Percentiles rank a stretch among this genome's conserved stretches.
Conservation (phyloP, 1,140 invertebrate species). For the Eumaeus atala region DNA sequence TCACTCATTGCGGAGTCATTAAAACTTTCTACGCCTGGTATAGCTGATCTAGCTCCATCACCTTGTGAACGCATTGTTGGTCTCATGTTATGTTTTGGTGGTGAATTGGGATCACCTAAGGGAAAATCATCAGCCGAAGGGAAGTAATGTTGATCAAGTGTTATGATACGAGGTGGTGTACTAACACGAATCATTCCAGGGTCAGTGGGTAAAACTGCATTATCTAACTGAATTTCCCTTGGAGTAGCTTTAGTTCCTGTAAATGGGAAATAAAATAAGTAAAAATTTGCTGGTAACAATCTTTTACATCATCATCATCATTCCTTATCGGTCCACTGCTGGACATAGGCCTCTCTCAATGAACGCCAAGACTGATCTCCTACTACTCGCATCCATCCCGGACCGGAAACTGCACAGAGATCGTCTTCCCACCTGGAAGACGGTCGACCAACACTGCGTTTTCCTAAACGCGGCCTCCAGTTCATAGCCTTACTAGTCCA, state of each 20-base stretch:
- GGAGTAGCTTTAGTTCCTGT: constrained; percentile 85
- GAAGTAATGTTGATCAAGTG: constrained; percentile 86
- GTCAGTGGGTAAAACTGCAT: constrained; percentile 83
- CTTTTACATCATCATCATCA: too few relatives aligned
- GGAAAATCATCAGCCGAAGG: constrained; percentile 80
- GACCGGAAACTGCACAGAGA: too few relatives aligned
- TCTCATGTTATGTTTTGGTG: constrained; percentile 41
- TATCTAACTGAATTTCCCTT: constrained; percentile 88
- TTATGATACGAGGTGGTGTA: constrained; percentile 87
- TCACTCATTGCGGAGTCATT: constrained; percentile 67
- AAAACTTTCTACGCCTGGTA: constrained; percentile 48
- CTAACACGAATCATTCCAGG: constrained; percentile 83
- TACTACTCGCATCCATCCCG: too few relatives aligned
- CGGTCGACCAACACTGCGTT: too few relatives aligned
- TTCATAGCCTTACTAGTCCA: too few relatives aligned
- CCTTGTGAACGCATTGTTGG: constrained; percentile 41
- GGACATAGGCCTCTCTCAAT: too few relatives aligned
- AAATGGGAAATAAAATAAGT: constrained; percentile 13
- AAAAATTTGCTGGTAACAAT: background rate
- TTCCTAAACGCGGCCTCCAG: too few relatives aligned
- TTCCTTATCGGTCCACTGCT: too few relatives aligned
- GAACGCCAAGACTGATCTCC: too few relatives aligned
- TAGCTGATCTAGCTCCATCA: constrained; percentile 45
- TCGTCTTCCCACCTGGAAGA: too few relatives aligned
- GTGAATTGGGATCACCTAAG: constrained; percentile 40